Conservation (phyloP, 2,113 vertebrate genomes). For the Gallinago media region DNA sequence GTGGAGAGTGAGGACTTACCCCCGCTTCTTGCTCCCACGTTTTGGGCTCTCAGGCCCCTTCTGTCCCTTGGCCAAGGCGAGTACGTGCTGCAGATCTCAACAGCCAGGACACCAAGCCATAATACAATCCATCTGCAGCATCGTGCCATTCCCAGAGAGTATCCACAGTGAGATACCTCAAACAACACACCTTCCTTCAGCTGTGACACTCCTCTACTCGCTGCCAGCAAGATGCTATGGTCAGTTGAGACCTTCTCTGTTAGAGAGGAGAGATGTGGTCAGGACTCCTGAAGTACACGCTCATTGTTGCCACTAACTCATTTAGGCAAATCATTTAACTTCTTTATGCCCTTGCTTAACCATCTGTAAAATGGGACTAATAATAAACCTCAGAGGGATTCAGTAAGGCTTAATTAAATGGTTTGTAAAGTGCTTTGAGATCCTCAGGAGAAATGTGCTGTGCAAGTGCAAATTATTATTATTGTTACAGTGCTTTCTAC, state of each 20-base stretch:
- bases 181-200: neutral
- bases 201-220: neutral
- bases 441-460: conserved; percentile 67
- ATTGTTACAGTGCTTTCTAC: conserved; percentile 61
- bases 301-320: conserved; percentile 56
- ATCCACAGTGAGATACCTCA: neutral
- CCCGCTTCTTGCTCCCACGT: neutral
- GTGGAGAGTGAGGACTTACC: neutral
- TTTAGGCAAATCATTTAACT: conserved; percentile 67
- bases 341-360: conserved; percentile 69
- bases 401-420: conserved; percentile 69
- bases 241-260: neutral
- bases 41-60: neutral
- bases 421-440: conserved; percentile 70
- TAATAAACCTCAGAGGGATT: conserved; percentile 66
- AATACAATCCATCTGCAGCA: rapidly evolving
- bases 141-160: neutral
- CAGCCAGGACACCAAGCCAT: neutral
- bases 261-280: neutral
- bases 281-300: neutral
- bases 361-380: conserved; percentile 72
- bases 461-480: conserved; percentile 68
- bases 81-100: too few species aligned
- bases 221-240: neutral
- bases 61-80: neutral